Conservation (phyloP, 2,113 vertebrate genomes). For the Beaufortia kweichowensis region DNA sequence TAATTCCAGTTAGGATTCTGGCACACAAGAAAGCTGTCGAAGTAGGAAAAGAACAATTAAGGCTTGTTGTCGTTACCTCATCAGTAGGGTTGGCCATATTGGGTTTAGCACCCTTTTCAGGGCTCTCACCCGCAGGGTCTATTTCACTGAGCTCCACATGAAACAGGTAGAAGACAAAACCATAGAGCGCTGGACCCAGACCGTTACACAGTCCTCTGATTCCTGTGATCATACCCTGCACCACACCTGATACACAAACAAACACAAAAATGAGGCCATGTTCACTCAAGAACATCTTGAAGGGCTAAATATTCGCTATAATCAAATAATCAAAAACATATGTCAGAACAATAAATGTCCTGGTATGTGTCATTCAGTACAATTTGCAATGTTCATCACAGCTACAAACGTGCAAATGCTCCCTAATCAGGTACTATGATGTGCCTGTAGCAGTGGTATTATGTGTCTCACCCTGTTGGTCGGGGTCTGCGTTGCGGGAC, state of each 20-base stretch:
- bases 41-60: too few species aligned
- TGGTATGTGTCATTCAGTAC: too few species aligned
- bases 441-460: not conserved
- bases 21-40: too few species aligned
- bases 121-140: constrained; percentile 74
- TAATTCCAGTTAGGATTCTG: too few species aligned
- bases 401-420: too few species aligned
- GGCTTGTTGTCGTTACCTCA: constrained; percentile 76
- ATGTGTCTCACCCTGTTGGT: constrained; percentile 82
- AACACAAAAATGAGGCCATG: too few species aligned
- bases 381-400: not conserved
- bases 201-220: constrained; percentile 89
- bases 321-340: too few species aligned
- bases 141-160: constrained; percentile 85
- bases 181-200: constrained; percentile 84
- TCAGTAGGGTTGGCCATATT: constrained; percentile 91
- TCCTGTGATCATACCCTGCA: constrained; percentile 91
- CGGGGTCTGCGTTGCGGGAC: constrained; percentile 85
- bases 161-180: constrained; percentile 89
- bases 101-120: constrained; percentile 77
- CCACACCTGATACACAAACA: constrained; percentile 76
- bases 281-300: too few species aligned
- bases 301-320: too few species aligned
- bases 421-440: too few species aligned
- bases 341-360: too few species aligned